phyloP scores from a whole-genome alignment of 2,888 invertebrate species.

The Gasteruption jaculator region DNA sequence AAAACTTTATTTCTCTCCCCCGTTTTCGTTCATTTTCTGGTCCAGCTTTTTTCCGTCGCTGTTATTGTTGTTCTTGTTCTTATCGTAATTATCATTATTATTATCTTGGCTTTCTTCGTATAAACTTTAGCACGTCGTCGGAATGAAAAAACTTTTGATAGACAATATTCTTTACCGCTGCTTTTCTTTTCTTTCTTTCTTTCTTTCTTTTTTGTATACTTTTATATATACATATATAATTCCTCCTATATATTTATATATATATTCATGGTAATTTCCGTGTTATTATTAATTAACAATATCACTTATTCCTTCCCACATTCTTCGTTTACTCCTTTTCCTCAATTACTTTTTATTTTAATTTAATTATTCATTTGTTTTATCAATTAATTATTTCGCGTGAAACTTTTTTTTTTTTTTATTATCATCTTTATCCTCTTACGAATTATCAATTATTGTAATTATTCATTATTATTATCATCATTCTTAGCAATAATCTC shows the following conservation, averaged over 20 bases:
- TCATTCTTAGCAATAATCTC: too few relatives aligned
- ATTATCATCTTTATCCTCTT: too few relatives aligned
- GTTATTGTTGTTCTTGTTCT: constrained; percentile 9
- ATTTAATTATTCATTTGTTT: too few relatives aligned
- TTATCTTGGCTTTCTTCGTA: constrained; percentile 13
- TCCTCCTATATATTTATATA: constrained; percentile 17
- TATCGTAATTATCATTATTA: constrained; percentile 15
- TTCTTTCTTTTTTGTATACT: constrained; percentile 22
- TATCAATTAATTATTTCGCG: too few relatives aligned
- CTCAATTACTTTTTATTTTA: too few relatives aligned
- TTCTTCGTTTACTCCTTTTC: too few relatives aligned
- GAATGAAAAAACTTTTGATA: too few relatives aligned
- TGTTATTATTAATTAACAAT: constrained; percentile 46
- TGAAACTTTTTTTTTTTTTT: too few relatives aligned
- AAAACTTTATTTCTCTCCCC: constrained; percentile 1
- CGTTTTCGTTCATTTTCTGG: constrained; percentile 12
- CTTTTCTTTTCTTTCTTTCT: constrained; percentile 8
- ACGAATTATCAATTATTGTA: too few relatives aligned
- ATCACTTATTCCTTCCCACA: constrained; percentile 52
- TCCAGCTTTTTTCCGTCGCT: constrained; percentile 25
- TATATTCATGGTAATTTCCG: constrained; percentile 14
- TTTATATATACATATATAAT: constrained; percentile 26
- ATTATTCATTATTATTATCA: too few relatives aligned
- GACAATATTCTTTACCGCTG: too few relatives aligned
- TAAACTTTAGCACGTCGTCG: too few relatives aligned